Percentiles rank a stretch among this genome's conserved stretches.
phyloP scores from a whole-genome alignment of 2,113 vertebrate species.

The Notarius quadriscutis region DNA sequence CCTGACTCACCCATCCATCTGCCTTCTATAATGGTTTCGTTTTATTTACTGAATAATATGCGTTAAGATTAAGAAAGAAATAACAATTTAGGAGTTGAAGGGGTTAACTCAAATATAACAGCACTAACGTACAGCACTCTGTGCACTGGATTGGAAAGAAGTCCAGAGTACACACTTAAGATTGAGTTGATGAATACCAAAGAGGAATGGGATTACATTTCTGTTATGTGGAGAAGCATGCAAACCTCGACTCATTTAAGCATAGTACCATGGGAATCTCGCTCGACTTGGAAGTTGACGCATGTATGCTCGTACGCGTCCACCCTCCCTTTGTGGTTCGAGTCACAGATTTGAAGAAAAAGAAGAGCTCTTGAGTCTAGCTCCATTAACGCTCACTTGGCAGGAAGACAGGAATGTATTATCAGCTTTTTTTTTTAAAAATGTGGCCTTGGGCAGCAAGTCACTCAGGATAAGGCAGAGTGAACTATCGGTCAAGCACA shows the following conservation, averaged over 20 bases:
- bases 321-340: neutral
- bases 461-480: constrained; percentile 14
- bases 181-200: neutral
- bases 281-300: neutral
- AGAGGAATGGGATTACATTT: constrained; percentile 30
- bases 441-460: constrained; percentile 39
- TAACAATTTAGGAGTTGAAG: neutral
- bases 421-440: neutral
- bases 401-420: constrained; percentile 34
- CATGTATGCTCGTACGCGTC: constrained; percentile 18
- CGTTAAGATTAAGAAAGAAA: neutral
- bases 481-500: constrained; percentile 20
- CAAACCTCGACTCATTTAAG: neutral
- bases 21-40: neutral
- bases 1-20: neutral
- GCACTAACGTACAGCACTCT: neutral
- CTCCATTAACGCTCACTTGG: constrained; percentile 15
- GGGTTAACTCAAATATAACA: neutral
- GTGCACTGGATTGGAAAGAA: neutral
- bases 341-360: neutral
- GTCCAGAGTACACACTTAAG: neutral
- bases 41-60: neutral
- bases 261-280: constrained; percentile 21
- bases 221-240: neutral
- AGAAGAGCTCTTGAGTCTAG: constrained; percentile 10